A percentile compares a stretch with the other conserved stretches of the same genome.
Evolutionary conservation across 1,140 invertebrate species (phyloP).

Genomic region (Fopius arisanus): DNA sequence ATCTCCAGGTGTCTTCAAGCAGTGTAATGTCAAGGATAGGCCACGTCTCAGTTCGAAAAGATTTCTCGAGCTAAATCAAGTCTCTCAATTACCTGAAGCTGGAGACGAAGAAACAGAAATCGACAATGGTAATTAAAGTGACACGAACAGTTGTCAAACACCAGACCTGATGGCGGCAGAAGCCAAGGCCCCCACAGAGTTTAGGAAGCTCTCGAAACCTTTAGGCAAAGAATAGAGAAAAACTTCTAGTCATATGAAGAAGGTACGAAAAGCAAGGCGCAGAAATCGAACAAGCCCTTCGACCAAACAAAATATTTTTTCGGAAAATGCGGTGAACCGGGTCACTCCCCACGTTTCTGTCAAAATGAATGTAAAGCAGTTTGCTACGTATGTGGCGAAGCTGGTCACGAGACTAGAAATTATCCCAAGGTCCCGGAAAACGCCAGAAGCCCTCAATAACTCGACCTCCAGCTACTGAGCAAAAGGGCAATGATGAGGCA

Average conservation of each 20-base stretch:
- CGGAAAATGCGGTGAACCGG: constrained; percentile 16
- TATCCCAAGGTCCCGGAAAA: constrained; percentile 17
- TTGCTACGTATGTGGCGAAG: constrained; percentile 19
- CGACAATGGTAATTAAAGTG: neutral
- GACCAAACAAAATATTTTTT: constrained; percentile 6
- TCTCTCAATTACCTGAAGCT: neutral
- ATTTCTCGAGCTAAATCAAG: neutral
- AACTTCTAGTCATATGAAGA: neutral
- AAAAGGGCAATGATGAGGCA: neutral
- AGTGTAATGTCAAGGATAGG: neutral
- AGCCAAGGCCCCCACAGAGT: no score
- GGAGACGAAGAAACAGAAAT: neutral
- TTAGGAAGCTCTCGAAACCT: neutral
- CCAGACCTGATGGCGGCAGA: neutral
- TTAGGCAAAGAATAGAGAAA: neutral
- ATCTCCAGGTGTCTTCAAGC: constrained; percentile 18
- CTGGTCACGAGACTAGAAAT: constrained; percentile 21
- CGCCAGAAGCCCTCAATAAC: constrained; percentile 22
- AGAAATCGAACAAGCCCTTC: neutral
- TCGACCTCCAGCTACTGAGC: neutral
- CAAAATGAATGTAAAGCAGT: constrained; percentile 2
- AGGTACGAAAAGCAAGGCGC: neutral
- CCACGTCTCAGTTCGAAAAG: neutral
- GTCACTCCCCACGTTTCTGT: constrained; percentile 19
- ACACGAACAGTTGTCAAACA: neutral